Evolutionary conservation across 2,888 invertebrate species (phyloP).

Genomic region (Sacculina carcini): DNA sequence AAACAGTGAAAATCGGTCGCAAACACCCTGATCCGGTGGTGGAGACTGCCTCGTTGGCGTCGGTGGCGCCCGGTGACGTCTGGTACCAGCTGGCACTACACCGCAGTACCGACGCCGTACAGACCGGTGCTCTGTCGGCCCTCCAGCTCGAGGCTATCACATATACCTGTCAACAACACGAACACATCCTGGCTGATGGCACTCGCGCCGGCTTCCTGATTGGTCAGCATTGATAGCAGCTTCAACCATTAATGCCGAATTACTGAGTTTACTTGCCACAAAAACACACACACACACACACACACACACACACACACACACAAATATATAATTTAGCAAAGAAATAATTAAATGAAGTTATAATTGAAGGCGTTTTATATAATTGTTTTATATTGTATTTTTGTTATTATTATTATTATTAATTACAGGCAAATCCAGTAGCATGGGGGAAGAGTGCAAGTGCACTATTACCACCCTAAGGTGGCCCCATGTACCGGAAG

Average conservation of each 20-base stretch:
- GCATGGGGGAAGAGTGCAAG: too few relatives aligned
- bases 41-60: conserved; percentile 88
- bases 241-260: neutral
- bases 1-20: conserved; percentile 59
- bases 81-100: conserved; percentile 26
- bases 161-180: conserved; percentile 91
- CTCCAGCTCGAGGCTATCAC: conserved; percentile 90
- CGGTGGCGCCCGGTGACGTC: conserved; percentile 79
- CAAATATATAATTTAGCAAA: too few relatives aligned
- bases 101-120: conserved; percentile 25
- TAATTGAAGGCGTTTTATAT: too few relatives aligned
- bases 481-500: too few relatives aligned
- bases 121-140: conserved; percentile 37
- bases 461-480: too few relatives aligned
- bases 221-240: conserved; percentile 26
- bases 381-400: too few relatives aligned
- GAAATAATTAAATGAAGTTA: too few relatives aligned
- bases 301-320: too few relatives aligned
- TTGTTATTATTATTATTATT: too few relatives aligned
- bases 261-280: too few relatives aligned
- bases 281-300: too few relatives aligned
- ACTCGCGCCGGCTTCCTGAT: conserved; percentile 84
- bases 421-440: too few relatives aligned
- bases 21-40: conserved; percentile 98
- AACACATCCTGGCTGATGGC: conserved; percentile 56